A percentile compares a stretch with the other conserved stretches of the same genome.
These are phyloP conservation scores for Phocides pigmalion DNA, from an alignment of 1,140 invertebrate genomes.

Conservation along the genomic window DNA sequence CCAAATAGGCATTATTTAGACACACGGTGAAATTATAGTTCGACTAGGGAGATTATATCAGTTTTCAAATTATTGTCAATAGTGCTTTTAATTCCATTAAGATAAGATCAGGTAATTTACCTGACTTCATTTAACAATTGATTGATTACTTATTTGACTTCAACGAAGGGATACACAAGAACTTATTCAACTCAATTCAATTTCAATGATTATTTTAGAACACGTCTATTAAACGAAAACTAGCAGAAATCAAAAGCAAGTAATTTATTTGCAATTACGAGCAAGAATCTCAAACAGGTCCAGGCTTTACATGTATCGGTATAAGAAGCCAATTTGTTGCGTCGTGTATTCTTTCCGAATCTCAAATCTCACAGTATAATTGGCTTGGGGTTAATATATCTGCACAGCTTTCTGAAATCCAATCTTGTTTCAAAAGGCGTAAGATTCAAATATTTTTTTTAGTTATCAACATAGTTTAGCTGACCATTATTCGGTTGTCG, in stretches of 20 bases:
- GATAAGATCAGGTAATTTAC: too few species aligned
- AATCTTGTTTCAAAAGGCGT: conserved; percentile 6
- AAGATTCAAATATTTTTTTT: conserved; percentile 15
- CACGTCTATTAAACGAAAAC: neutral
- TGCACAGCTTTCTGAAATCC: neutral
- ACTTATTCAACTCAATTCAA: too few species aligned
- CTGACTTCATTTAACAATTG: too few species aligned
- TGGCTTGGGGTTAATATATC: conserved; percentile 13
- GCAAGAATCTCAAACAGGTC: conserved; percentile 17
- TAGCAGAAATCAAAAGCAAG: neutral
- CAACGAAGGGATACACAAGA: too few species aligned
- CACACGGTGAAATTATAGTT: too few species aligned
- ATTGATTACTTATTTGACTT: too few species aligned
- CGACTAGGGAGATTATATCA: too few species aligned
- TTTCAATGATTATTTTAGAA: conserved; percentile 3
- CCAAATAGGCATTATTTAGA: too few species aligned
- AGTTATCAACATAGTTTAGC: conserved; percentile 28
- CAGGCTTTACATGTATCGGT: conserved; percentile 23
- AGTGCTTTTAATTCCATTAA: too few species aligned
- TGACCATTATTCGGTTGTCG: conserved; percentile 44
- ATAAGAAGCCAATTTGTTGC: conserved; percentile 41
- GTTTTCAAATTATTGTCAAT: too few species aligned
- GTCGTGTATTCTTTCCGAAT: conserved; percentile 40
- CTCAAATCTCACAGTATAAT: conserved; percentile 27
- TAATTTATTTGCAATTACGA: conserved; percentile 32